Evolutionary conservation across 2,797 vertebrate genomes (phyloP), one percentile per base, ranked within the genome.

Genomic region (Rhinella marina): DNA sequence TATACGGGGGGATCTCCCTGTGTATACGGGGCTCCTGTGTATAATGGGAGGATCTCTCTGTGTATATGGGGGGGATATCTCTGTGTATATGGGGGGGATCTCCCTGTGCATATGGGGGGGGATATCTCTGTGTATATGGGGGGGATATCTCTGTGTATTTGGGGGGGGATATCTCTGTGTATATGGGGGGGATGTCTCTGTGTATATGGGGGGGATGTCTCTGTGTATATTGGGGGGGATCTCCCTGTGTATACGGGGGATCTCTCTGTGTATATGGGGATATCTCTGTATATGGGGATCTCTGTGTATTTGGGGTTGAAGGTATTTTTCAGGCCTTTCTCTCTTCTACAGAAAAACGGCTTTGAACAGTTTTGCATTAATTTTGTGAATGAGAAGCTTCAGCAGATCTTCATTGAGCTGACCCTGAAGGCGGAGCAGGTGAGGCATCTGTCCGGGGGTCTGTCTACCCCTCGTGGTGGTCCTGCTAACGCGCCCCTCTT

Each of bases 341-440:
- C 12, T 57, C 25, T 50, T 64, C 41, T 21, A 50, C 82, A 92
- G 91, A 92, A 90, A 85, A 92, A 92, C 1, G 96, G 96, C 10
- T 96, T 97, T 23, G 96, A 97, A 78, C 96, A 97, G 91, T 97
- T 96, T 90, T 96, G 96, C 91, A 96, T 96, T 90, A 97, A 97
- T 93, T 97, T 97, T 89, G 96, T 97, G 82, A 97, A 97, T 21
- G 96, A 97, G 91, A 97, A 97, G 86, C 93, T 97, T 80, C 96
- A 97, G 92, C 96, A 97, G 92, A 97, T 97, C 81, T 97, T 96
- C 66, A 97, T 97, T 0, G 95, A 97, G 84, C 94, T 97, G 75
- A 97, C 96, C 0, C 92, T 97, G 85, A 97, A 97, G 92, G 96
- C 96, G 0, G 96, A 97, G 79, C 96, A 97, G 95, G 96, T 89